Evolutionary conservation across 2,113 vertebrate species (phyloP).

Genomic region (Sclerurus mexicanus): DNA sequence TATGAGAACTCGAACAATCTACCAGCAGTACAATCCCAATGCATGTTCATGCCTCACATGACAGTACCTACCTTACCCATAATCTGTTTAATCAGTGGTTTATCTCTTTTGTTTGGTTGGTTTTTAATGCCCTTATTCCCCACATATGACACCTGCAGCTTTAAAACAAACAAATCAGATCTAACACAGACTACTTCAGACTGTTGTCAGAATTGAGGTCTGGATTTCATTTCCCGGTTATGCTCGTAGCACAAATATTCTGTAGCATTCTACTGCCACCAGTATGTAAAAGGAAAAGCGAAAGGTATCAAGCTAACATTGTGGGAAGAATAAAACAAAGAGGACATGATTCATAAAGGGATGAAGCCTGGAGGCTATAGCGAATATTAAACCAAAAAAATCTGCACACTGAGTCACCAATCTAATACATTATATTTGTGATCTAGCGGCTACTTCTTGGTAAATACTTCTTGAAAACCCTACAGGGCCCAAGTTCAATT

Average conservation of each 20-base stretch:
- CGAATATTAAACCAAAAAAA: not conserved
- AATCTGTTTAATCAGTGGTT: not conserved
- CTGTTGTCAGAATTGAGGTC: not conserved
- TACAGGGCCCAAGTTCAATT: not conserved
- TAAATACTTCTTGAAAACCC: not conserved
- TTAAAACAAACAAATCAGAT: not conserved
- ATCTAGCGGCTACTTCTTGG: not conserved
- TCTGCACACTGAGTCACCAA: not conserved
- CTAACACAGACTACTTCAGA: not conserved
- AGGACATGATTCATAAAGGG: not conserved
- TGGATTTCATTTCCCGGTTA: not conserved
- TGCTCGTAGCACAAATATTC: not conserved
- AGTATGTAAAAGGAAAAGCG: not conserved
- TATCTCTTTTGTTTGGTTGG: not conserved
- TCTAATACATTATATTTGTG: not conserved
- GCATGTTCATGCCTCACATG: not conserved
- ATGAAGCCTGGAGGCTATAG: not conserved
- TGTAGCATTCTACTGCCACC: slow-evolving; percentile 21
- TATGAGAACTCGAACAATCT: not conserved
- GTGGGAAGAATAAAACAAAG: not conserved
- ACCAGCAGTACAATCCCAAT: not conserved
- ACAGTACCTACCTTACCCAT: not conserved
- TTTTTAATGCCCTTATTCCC: not conserved
- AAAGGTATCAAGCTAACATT: not conserved
- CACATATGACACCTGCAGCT: not conserved